Base-by-base conservation (phyloP, 35 echinoderm and acorn worm genomes). In the Lytechinus variegatus region DNA sequence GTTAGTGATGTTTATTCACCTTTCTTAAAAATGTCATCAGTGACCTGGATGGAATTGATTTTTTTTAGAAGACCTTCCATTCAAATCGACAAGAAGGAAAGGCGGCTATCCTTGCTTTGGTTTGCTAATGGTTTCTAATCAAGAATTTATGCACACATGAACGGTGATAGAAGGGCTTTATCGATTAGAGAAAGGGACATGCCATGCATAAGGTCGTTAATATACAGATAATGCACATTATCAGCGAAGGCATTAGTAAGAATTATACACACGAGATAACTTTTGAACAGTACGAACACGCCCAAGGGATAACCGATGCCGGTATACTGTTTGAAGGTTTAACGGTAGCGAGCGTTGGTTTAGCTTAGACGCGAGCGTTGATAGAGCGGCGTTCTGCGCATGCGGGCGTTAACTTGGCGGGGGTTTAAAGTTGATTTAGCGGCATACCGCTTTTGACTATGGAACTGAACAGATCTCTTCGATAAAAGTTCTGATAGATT, bases 291-390 rank as follows among this genome's bases (percentile, higher is more conserved):
- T 44, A 44, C 33, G 33, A 44, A 44, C 33, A 44, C 33, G 33
- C 33, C 33, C 33, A 44, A 0, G 33, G 33, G 0, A 44, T 44
- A 44, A 44, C 33, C 33, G 33, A 44, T 0, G 33, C 33, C 33
- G 33, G 33, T 44, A 2, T 0, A 44, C 33, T 44, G 2, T 44
- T 44, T 44, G 33, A 44, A 44, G 33, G 87, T 89, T 89, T 89
- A 89, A 89, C 87, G 87, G 87, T 89, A 89, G 87, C 87, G 87
- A 53, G 87, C 87, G 87, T 66, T 66, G 60, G 60, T 51, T 44
- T 44, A 44, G 33, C 33, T 44, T 7, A 1, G 33, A 44, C 33
- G 33, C 33, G 33, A 44, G 33, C 0, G 33, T 44, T 44, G 33
- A 44, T 44, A 44, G 2, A 44, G 33, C 33, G 33, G 33, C 33